Conservation (phyloP, 2,113 vertebrate genomes). For the Atlantisia rogersi region DNA sequence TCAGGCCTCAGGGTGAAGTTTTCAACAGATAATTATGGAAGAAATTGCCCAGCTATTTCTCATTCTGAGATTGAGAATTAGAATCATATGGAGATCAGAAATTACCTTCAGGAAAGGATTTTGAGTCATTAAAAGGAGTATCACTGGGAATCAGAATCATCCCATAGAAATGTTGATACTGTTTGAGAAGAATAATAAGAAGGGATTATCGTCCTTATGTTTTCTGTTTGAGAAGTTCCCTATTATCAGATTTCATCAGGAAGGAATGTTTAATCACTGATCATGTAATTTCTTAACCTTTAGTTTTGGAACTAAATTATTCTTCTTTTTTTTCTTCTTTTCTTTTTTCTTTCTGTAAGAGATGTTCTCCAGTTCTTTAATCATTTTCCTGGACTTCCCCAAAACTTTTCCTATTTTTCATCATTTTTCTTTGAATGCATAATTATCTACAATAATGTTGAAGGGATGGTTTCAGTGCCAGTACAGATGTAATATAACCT, state of each 20-base stretch:
- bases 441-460: background rate
- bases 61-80: background rate
- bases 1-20: background rate
- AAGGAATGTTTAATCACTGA: constrained; percentile 1
- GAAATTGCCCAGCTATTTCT: background rate
- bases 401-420: background rate
- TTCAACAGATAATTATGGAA: background rate
- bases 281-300: constrained; percentile 2
- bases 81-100: constrained; percentile 12
- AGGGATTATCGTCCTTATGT: background rate
- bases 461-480: background rate
- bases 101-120: constrained; percentile 34
- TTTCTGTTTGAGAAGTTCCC: background rate
- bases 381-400: background rate
- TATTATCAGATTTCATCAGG: constrained; percentile 4
- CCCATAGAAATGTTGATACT: background rate
- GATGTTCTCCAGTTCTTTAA: background rate
- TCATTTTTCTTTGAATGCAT: background rate
- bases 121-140: background rate
- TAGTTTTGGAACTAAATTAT: background rate
- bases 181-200: background rate
- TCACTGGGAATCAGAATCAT: background rate
- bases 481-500: background rate
- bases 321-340: background rate
- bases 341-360: background rate